Evolutionary conservation across 1,140 invertebrate genomes (phyloP).

Genomic region (Drosophila nebulosa): DNA sequence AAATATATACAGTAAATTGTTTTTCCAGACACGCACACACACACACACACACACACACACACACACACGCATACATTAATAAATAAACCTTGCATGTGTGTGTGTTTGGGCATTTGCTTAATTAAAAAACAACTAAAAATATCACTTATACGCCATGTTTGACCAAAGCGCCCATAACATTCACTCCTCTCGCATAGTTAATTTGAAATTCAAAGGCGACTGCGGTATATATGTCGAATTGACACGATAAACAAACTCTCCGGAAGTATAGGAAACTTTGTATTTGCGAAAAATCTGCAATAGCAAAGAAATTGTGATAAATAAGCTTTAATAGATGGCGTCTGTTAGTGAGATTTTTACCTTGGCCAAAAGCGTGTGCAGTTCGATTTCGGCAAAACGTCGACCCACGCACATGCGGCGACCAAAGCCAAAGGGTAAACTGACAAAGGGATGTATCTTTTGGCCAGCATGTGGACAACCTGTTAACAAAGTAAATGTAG

Average conservation of each 20-base stretch:
- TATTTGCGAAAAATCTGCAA: constrained; percentile 86
- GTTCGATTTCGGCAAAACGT: constrained; percentile 90
- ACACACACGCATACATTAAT: constrained; percentile 8
- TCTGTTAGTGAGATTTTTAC: constrained; percentile 27
- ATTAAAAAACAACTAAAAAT: constrained; percentile 64
- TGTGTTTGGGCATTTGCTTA: constrained; percentile 62
- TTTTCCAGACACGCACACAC: background rate
- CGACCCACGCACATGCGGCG: constrained; percentile 90
- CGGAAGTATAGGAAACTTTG: constrained; percentile 84
- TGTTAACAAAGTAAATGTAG: background rate
- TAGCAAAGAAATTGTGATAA: constrained; percentile 32
- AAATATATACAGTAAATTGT: background rate
- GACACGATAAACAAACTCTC: constrained; percentile 86
- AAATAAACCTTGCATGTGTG: background rate
- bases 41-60: constrained; percentile 25
- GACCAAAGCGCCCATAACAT: background rate
- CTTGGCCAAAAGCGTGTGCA: constrained; percentile 86
- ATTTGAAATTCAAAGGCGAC: constrained; percentile 85
- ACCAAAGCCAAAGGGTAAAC: constrained; percentile 91
- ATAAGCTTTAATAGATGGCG: constrained; percentile 13
- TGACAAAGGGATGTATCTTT: constrained; percentile 87
- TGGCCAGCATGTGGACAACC: constrained; percentile 73
- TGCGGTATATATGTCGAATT: constrained; percentile 87
- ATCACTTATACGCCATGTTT: constrained; percentile 64
- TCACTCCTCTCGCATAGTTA: constrained; percentile 79